A percentile compares a stretch with the other conserved stretches of the same genome.
These are phyloP conservation scores for Athene noctua DNA, from an alignment of 2,113 vertebrate species.

Conservation along the genomic window DNA sequence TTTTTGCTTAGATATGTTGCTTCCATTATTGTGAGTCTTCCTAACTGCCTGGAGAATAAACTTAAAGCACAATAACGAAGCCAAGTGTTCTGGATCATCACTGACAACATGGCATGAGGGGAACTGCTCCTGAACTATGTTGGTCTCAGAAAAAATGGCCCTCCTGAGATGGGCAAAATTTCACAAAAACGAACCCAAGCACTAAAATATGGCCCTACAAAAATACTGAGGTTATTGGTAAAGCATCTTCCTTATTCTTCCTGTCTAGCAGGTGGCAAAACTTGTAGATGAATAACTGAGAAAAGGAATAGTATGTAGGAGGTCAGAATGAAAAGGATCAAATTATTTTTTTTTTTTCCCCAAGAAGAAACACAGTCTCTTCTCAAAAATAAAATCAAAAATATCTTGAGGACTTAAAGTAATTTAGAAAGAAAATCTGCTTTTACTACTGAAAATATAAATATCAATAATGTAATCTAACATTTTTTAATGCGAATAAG, in stretches of 20 bases:
- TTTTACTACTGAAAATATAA: background rate
- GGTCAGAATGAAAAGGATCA: background rate
- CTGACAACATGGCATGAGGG: background rate
- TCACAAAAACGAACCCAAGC: background rate
- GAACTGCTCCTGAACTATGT: accelerated
- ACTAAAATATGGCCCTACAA: background rate
- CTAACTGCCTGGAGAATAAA: background rate
- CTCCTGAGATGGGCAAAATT: background rate
- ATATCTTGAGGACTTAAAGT: background rate
- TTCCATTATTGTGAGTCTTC: background rate
- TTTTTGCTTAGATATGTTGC: background rate
- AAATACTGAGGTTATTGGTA: background rate
- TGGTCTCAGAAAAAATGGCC: background rate
- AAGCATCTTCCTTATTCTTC: background rate
- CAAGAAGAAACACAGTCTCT: background rate
- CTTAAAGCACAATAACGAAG: background rate
- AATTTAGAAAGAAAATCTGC: background rate
- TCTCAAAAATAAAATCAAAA: background rate
- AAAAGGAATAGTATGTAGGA: background rate
- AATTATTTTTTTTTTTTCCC: background rate
- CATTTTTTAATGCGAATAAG: background rate
- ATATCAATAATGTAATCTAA: background rate
- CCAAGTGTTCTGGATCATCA: background rate
- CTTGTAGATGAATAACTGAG: background rate
- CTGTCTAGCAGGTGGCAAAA: background rate